Percentiles rank a stretch among this genome's conserved stretches.
These are phyloP conservation scores for Zenarchopterus dispar DNA, from an alignment of 2,797 vertebrate species.

Conservation along the genomic window DNA sequence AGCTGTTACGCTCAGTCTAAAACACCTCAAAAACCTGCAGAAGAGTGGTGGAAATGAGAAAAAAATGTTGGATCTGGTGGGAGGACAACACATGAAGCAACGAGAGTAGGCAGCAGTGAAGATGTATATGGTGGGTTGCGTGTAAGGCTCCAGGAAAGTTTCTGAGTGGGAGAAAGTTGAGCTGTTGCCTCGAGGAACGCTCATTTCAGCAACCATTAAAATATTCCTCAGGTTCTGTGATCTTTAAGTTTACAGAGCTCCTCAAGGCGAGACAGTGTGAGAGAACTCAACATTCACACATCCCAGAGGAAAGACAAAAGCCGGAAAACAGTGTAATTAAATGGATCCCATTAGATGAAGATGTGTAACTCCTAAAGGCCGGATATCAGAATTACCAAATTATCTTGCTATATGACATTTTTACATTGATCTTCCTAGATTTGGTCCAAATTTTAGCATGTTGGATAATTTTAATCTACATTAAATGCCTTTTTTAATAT, in stretches of 20 bases:
- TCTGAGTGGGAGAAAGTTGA: constrained; percentile 68
- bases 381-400: constrained; percentile 46
- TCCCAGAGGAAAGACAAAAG: constrained; percentile 66
- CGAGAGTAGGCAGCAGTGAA: constrained; percentile 47
- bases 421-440: not conserved
- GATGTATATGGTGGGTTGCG: constrained; percentile 39
- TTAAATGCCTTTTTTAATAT: too few species aligned
- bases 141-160: constrained; percentile 64
- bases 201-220: constrained; percentile 72
- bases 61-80: constrained; percentile 41
- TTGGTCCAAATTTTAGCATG: not conserved
- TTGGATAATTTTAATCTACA: not conserved
- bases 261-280: constrained; percentile 55
- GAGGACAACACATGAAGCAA: constrained; percentile 24
- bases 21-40: constrained; percentile 18
- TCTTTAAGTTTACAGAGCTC: constrained; percentile 62
- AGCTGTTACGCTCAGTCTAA: constrained; percentile 3
- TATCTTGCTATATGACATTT: constrained; percentile 16
- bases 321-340: constrained; percentile 65
- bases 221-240: constrained; percentile 68
- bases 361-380: constrained; percentile 52
- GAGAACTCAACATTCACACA: constrained; percentile 47
- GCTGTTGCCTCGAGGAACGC: constrained; percentile 68
- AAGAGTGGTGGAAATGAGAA: constrained; percentile 19
- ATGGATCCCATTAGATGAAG: constrained; percentile 60